These are phyloP conservation scores for Nycticryphes semicollaris DNA, from an alignment of 2,113 vertebrate species.

Conservation along the genomic window DNA sequence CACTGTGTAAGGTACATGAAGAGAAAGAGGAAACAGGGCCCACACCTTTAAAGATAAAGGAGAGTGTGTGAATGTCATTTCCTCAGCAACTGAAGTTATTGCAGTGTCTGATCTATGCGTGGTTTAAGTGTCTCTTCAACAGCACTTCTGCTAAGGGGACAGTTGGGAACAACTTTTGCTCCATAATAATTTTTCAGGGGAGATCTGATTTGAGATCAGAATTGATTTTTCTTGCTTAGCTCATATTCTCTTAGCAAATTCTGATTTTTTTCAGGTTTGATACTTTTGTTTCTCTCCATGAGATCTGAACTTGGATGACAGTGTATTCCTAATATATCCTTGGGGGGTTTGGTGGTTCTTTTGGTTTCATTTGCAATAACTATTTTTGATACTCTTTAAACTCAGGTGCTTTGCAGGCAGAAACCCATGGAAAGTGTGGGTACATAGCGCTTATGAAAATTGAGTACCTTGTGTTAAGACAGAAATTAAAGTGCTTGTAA, in stretches of 20 bases:
- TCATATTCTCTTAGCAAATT: not conserved
- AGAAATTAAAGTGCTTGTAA: not conserved
- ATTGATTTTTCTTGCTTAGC: not conserved
- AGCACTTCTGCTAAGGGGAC: not conserved
- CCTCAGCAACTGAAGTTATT: not conserved
- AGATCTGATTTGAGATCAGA: not conserved
- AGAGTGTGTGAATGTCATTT: not conserved
- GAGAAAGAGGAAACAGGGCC: not conserved
- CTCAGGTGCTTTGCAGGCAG: not conserved
- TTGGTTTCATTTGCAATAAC: not conserved
- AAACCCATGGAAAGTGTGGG: not conserved
- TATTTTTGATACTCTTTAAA: not conserved
- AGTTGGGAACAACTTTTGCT: not conserved
- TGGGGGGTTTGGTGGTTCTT: not conserved
- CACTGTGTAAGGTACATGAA: not conserved
- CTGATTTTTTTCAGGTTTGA: not conserved
- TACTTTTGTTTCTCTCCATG: not conserved
- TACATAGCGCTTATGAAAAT: not conserved
- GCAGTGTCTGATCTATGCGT: not conserved
- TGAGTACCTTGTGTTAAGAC: not conserved
- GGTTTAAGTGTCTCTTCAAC: not conserved
- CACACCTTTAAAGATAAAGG: not conserved
- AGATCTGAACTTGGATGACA: not conserved
- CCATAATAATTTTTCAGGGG: not conserved
- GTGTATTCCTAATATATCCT: not conserved